Evolutionary conservation across 37 sponge, comb jelly and placozoan species (phyloP).

Genomic region (Geodia barretti): DNA sequence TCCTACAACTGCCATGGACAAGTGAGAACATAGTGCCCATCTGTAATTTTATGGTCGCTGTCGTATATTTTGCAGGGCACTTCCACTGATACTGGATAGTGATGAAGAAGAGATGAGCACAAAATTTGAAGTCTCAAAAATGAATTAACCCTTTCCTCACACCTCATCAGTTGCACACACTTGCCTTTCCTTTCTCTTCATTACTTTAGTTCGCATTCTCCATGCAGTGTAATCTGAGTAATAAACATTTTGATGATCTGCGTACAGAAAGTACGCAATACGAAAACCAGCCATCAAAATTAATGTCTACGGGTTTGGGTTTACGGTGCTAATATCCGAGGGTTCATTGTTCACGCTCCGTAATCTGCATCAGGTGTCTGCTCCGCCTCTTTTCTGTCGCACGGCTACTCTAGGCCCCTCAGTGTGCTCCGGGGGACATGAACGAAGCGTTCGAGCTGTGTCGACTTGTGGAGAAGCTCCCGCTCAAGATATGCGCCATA

Average conservation of each 20-base stretch:
- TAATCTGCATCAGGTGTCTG: neutral
- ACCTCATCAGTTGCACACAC: too few relatives aligned
- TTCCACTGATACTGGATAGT: conserved; percentile 57
- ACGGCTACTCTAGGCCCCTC: too few relatives aligned
- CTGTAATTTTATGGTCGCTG: neutral
- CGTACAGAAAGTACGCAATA: too few relatives aligned
- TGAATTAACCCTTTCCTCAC: too few relatives aligned
- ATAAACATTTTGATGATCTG: too few relatives aligned
- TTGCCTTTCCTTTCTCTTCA: too few relatives aligned
- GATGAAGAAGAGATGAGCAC: conserved; percentile 77
- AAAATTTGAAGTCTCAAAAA: conserved; percentile 65
- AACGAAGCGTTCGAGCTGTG: conserved; percentile 37
- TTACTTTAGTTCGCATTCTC: too few relatives aligned
- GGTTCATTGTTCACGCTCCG: neutral
- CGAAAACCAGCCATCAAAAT: too few relatives aligned
- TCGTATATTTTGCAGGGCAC: conserved; percentile 13
- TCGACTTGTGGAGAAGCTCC: conserved; percentile 40
- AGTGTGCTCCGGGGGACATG: too few relatives aligned
- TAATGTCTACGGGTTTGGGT: neutral
- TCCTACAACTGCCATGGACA: conserved; percentile 70
- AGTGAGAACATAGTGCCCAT: conserved; percentile 42
- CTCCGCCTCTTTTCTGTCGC: too few relatives aligned
- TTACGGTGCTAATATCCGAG: neutral
- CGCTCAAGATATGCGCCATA: conserved; percentile 48
- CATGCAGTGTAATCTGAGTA: too few relatives aligned